A percentile compares a stretch with the other conserved stretches of the same genome.
Evolutionary conservation across 2,113 vertebrate species (phyloP).

Genomic region (Noturus placidus): DNA sequence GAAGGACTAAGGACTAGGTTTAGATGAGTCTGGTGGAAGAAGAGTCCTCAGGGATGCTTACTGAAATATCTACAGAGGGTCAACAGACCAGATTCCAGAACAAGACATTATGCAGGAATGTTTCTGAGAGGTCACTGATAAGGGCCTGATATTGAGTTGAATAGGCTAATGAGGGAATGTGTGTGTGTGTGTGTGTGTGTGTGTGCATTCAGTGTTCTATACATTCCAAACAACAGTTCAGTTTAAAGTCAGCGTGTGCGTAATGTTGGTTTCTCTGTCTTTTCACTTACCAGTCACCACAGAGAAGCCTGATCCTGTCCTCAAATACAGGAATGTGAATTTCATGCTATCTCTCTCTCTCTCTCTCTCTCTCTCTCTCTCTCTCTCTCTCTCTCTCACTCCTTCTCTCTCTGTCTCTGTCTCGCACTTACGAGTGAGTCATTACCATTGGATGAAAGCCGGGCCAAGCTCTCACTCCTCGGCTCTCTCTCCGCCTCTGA

Average conservation of each 20-base stretch:
- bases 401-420: constrained; percentile 25
- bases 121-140: constrained; percentile 1
- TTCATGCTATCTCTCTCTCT: constrained; percentile 32
- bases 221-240: not conserved
- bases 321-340: constrained; percentile 61
- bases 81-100: not conserved
- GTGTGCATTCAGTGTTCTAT: not conserved
- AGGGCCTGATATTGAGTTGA: not conserved
- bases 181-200: constrained; percentile 33
- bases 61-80: constrained; percentile 41
- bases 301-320: constrained; percentile 48
- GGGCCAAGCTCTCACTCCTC: constrained; percentile 3
- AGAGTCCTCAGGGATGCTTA: constrained; percentile 49
- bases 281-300: constrained; percentile 62
- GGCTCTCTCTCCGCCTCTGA: constrained; percentile 22
- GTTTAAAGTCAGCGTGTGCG: constrained; percentile 10
- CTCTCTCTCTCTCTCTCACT: constrained; percentile 30
- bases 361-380: constrained; percentile 30
- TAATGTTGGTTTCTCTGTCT: constrained; percentile 51
- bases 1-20: constrained; percentile 41
- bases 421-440: constrained; percentile 50
- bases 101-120: constrained; percentile 6
- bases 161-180: not conserved
- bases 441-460: constrained; percentile 66
- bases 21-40: constrained; percentile 47